phyloP scores from a whole-genome alignment of 2,888 invertebrate genomes.

The Poecilobothrus nobilitatus region DNA sequence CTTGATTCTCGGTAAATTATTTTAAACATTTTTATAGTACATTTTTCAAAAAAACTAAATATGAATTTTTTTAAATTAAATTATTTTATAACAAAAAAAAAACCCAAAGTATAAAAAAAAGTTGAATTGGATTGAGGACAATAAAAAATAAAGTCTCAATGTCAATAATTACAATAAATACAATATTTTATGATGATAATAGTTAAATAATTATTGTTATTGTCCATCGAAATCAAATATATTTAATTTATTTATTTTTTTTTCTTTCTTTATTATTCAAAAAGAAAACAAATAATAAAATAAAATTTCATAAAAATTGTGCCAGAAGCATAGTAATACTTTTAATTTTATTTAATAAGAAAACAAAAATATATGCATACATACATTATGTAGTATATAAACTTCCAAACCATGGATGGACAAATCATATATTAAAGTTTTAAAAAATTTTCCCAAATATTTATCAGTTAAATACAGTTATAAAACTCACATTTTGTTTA shows the following conservation, averaged over 20 bases:
- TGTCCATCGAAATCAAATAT: not conserved
- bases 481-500: too few relatives aligned
- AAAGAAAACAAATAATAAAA: too few relatives aligned
- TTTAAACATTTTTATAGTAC: not conserved
- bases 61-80: not conserved
- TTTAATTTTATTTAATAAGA: too few relatives aligned
- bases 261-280: too few relatives aligned
- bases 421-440: too few relatives aligned
- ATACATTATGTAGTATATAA: too few relatives aligned
- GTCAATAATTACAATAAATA: not conserved
- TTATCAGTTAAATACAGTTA: too few relatives aligned
- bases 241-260: too few relatives aligned
- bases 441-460: too few relatives aligned
- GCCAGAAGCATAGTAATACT: not conserved
- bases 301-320: slow-evolving; percentile 3
- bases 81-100: not conserved
- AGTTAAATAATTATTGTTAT: not conserved
- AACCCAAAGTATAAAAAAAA: not conserved
- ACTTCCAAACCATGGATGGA: too few relatives aligned
- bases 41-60: not conserved
- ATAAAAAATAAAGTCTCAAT: not conserved
- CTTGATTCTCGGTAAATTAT: too few relatives aligned
- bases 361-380: too few relatives aligned
- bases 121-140: not conserved
- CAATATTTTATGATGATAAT: not conserved